Evolutionary conservation across 2,888 invertebrate species (phyloP).

Genomic region (Eudemis profundana): DNA sequence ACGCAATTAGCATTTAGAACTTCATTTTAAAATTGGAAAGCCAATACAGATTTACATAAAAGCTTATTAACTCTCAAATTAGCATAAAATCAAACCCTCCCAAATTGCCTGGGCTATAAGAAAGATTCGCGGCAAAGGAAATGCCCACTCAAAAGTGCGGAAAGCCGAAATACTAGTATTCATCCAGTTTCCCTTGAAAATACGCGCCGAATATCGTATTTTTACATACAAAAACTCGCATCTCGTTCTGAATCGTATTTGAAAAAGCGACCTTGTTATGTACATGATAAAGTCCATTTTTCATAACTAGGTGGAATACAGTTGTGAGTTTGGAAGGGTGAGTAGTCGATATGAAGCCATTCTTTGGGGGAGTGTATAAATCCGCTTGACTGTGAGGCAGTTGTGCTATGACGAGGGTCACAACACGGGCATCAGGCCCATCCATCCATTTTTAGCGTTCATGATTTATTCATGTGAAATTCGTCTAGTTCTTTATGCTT

Average conservation of each 20-base stretch:
- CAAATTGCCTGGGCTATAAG: not conserved
- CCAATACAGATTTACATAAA: not conserved
- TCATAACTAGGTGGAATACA: not conserved
- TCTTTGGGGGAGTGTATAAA: conserved; percentile 9
- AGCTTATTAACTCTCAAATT: not conserved
- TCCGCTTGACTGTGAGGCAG: conserved; percentile 12
- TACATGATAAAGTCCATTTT: not conserved
- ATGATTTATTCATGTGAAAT: conserved; percentile 20
- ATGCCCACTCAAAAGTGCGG: conserved; percentile 13
- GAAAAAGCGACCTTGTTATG: not conserved
- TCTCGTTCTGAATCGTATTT: not conserved
- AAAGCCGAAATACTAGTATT: conserved; percentile 10
- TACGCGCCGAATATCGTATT: not conserved
- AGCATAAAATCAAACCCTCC: not conserved
- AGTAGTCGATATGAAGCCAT: conserved; percentile 10
- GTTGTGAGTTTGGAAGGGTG: conserved; percentile 1
- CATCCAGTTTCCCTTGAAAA: conserved; percentile 3
- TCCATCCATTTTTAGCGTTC: conserved; percentile 17
- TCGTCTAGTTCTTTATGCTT: conserved; percentile 1
- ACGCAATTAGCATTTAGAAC: too few species aligned
- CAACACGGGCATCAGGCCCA: conserved; percentile 10
- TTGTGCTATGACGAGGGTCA: conserved; percentile 23
- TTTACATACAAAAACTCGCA: conserved; percentile 3
- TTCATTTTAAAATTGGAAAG: not conserved
- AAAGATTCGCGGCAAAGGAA: conserved; percentile 5